Evolutionary conservation across 1,140 invertebrate genomes (phyloP), one percentile per base, ranked within the genome.

Genomic region (Papilio dardanus): DNA sequence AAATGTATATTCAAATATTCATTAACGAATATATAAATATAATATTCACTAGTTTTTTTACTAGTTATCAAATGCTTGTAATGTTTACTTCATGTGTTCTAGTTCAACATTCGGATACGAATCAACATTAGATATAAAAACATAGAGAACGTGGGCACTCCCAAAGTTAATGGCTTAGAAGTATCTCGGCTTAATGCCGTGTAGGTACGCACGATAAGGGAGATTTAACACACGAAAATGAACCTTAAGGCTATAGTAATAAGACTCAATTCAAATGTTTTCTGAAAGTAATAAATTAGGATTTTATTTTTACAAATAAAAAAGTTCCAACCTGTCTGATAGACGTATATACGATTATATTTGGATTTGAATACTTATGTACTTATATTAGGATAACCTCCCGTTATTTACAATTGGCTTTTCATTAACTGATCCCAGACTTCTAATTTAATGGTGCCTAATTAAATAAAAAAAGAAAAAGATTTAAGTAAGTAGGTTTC

Each of bases 121-220:
- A 40, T 40, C 35, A n/a, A 66, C 21, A 30, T 33, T 16, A 16
- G 42, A 24, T 74, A 77, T 71, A 71, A 76, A 77, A 77, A 54
- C 40, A 58, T 58, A 24, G 50, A 50, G 68, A 71, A 46, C 62
- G 69, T 73, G 75, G 50, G 40, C 75, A 76, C 75, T 76, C 54
- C 35, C 12, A n/a, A 71, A 77, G 40, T 77, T 77, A 77, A 77
- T 77, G 76, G 76, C 42, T 77, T 65, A 77, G 76, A 77, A 77
- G 75, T 77, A 74, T 74, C 76, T 74, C 54, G 71, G 50, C 76
- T 77, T 66, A 54, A 69, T 37, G 67, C 67, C 35, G 33, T 66
- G 65, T 68, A 68, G 0, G 35, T 68, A 68, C 33, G 66, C 66
- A 68, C 14, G 33, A 68, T 68, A 68, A 37, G 8, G 16, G 19